Evolutionary conservation across 2,888 invertebrate genomes (phyloP), one percentile per base, ranked within the genome.

Genomic region (Caenorhabditis sp.): DNA sequence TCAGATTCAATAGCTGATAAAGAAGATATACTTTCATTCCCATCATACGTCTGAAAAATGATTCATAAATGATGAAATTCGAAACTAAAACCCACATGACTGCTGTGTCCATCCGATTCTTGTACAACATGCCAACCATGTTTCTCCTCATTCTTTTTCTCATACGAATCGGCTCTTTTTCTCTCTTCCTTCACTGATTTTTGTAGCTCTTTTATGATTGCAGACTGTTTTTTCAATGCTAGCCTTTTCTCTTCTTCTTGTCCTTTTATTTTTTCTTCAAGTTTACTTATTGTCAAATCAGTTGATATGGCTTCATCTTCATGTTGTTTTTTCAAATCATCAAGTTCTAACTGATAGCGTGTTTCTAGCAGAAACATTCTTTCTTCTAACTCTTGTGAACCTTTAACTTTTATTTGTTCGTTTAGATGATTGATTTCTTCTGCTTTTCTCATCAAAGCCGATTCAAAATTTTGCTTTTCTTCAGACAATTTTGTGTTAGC

Each of bases 1-100:
- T 90, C 90, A 36, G 88, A 86, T 62, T 89, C 89, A 26, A 88
- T 77, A 4, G 85, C 82, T 19, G 78, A 81, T 14, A 84, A 66
- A 1, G 83, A 84, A 17, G 83, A 81, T 8, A 81, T 76, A 55
- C 81, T 81, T 43, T 81, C 80, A 36, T 78, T 77, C 1, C 78
- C 81, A 58, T 81, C 81, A 51, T 66, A 78, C 3, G 73, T 78
- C 76, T 78, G 66, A 31, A 59, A 54, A 43, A 21, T 37, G 21
- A 0, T 1, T 55, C 21, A 10, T 53, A 12, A 17, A 1, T 8
- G 31, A 36, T 6, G 23, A 21, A 23, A 23, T 6, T 55, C 26
- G 58, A 31, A 24, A 8, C 19, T n/a, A 1, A 49, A 19, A 17
- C 70, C 62, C n/a, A 78, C 78, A 63, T 76, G 69, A 60, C 58